Evolutionary conservation across 2,113 vertebrate species (phyloP), one percentile per base, ranked within the genome.

Genomic region (Tachysurus vachellii): DNA sequence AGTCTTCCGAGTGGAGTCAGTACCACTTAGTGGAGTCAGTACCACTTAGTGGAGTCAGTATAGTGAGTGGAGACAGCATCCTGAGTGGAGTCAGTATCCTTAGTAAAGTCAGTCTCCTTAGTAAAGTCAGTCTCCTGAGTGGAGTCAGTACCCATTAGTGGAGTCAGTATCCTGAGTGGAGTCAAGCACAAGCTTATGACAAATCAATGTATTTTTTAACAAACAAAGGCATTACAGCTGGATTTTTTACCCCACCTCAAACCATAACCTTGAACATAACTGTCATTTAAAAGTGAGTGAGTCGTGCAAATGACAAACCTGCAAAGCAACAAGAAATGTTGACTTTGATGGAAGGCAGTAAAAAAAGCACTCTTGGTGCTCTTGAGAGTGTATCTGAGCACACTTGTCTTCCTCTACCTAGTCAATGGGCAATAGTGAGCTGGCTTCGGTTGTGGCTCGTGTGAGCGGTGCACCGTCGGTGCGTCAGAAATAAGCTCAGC

Each of bases 321-420:
- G 28, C 56, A 36, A 36, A n/a, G n/a, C n/a, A 36, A 31, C 9
- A 2, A 28, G 75, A 56, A 79, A 79, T 42, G 79, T 42, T 42
- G 28, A 62, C 47, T 54, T 50, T 83, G 86, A 87, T 62, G 82
- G 80, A 73, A 87, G 42, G 81, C 61, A 68, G 56, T 75, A 76
- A 57, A 68, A 77, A 62, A 42, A 36, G 73, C 71, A 12, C 59
- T 87, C 59, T 12, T 53, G 13, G 47, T 31, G 62, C 64, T 66
- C 36, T 84, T 5, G 56, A 61, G 31, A 31, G 56, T 31, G 54
- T 19, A 12, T 19, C 57, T 19, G 71, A n/a, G 56, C 17, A 56
- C 71, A 56, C 56, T 68, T 3, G 28, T 85, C 81, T 75, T 36
- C 31, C 23, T 50, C 21, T 57, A 26, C 47, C 21, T 53, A 12